Base-by-base conservation (phyloP, 2,888 invertebrate species). In the Lobophora halterata region DNA sequence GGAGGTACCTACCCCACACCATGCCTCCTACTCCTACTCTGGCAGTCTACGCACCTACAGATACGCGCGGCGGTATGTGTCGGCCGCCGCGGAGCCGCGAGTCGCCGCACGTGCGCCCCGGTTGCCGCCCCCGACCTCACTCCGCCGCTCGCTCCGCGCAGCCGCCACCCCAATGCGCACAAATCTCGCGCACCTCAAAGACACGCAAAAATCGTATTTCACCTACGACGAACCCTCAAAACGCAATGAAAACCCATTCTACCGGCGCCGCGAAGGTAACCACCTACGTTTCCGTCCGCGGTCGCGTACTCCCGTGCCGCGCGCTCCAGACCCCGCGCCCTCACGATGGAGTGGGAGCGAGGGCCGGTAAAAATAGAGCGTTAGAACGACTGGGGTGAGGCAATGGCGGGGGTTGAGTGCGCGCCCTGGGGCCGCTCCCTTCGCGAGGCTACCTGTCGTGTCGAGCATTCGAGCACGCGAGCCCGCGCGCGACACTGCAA, bases 301-400 rank as follows among this genome's bases (percentile, higher is more conserved):
- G 29, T 33, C 35, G 40, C 45, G 45, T 30, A 25, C 35, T 32
- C 17, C 34, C 19, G 30, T 23, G 37, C 47, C 45, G 39, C 40
- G 54, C 48, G 33, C 44, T 44, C 49, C 31, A 44, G 46, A 48
- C 47, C 58, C 51, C 52, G 56, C 45, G 53, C 45, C 39, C 53
- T 44, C 54, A 55, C 69, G 76, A 81, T 80, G 86, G 86, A 79
- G 82, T 85, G 86, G 56, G 86, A 77, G 67, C n/a, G n/a, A n/a
- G 77, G 79, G 75, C 76, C 81, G 82, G 78, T 78, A 85, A 87
- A 88, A 88, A 88, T 87, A 88, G 75, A 87, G 76, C 70, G 79
- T 56, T 69, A 79, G 69, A 72, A 74, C 59, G 65, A 67, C 61
- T 80, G 88, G 88, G 87, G 86, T 87, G 88, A 85, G 88, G 88